Percentiles rank a stretch among this genome's conserved stretches.
These are phyloP conservation scores for Sylvietta virens DNA, from an alignment of 2,113 vertebrate genomes.

Conservation along the genomic window DNA sequence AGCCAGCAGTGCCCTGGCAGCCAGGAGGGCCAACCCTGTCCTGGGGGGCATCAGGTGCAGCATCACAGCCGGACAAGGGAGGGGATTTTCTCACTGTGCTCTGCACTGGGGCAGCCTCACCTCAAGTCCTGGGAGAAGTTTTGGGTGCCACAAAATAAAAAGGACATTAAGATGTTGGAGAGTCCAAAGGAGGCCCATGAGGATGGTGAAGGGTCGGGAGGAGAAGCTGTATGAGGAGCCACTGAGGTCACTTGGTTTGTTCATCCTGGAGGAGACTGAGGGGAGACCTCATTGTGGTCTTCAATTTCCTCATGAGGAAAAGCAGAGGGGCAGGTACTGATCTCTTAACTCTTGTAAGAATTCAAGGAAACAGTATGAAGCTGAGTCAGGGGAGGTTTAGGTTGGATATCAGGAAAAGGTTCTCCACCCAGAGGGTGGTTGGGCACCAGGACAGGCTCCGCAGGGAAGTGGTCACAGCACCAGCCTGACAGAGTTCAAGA, in stretches of 20 bases:
- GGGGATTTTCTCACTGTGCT: not conserved
- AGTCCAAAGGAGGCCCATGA: not conserved
- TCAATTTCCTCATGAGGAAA: not conserved
- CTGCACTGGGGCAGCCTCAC: not conserved
- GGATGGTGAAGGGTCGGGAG: not conserved
- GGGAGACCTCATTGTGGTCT: not conserved
- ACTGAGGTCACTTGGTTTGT: not conserved
- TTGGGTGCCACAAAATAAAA: not conserved
- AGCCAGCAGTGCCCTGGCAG: not conserved
- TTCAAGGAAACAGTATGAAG: not conserved
- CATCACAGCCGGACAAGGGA: accelerated
- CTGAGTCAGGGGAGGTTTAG: not conserved
- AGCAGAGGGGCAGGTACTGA: not conserved
- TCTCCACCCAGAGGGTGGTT: not conserved
- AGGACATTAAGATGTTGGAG: not conserved
- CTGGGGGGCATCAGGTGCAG: not conserved
- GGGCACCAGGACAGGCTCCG: no score
- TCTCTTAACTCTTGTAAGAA: not conserved
- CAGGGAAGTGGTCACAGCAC: not conserved
- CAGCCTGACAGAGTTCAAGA: not conserved
- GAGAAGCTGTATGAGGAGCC: not conserved
- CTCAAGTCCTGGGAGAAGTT: not conserved
- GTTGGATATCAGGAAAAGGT: not conserved
- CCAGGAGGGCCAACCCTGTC: accelerated
- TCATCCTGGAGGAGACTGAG: not conserved